phyloP scores from a whole-genome alignment of 2,113 vertebrate species.

The Dendropsophus ebraccatus region DNA sequence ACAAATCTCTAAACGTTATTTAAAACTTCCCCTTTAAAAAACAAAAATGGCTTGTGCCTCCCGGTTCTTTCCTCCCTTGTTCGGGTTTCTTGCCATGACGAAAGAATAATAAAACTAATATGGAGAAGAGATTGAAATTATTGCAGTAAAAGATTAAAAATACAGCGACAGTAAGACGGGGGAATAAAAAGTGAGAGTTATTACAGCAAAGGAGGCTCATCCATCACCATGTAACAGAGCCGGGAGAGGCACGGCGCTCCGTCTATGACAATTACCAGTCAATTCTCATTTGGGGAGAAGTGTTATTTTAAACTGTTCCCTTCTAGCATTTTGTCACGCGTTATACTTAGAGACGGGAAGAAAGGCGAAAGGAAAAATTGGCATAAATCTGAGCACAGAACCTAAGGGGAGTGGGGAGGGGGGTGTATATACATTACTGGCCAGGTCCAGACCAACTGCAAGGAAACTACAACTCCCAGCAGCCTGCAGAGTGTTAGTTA shows the following conservation, averaged over 20 bases:
- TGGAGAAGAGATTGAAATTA: conserved; percentile 27
- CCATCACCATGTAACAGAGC: conserved; percentile 21
- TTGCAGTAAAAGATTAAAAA: conserved; percentile 44
- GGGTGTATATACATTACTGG: not conserved
- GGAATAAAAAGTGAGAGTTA: conserved; percentile 42
- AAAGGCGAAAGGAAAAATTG: conserved; percentile 1
- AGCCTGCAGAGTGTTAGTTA: too few species aligned
- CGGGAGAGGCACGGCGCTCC: not conserved
- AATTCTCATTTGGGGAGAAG: conserved; percentile 31
- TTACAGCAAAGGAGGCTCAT: conserved; percentile 22
- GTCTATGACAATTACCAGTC: conserved; percentile 49
- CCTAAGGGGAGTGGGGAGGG: not conserved
- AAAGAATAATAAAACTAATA: conserved; percentile 22
- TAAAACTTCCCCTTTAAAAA: conserved; percentile 1
- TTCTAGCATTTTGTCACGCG: conserved; percentile 20
- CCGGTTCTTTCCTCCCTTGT: not conserved
- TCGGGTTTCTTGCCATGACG: not conserved
- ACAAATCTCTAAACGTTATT: too few species aligned
- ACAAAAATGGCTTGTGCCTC: not conserved
- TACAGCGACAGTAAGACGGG: not conserved
- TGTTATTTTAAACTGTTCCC: conserved; percentile 32
- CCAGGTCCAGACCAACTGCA: not conserved
- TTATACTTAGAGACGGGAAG: not conserved
- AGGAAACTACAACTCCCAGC: not conserved
- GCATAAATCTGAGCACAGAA: not conserved